Evolutionary conservation across 2,113 vertebrate genomes (phyloP), one percentile per base, ranked within the genome.

Genomic region (Stigmatopora nigra): DNA sequence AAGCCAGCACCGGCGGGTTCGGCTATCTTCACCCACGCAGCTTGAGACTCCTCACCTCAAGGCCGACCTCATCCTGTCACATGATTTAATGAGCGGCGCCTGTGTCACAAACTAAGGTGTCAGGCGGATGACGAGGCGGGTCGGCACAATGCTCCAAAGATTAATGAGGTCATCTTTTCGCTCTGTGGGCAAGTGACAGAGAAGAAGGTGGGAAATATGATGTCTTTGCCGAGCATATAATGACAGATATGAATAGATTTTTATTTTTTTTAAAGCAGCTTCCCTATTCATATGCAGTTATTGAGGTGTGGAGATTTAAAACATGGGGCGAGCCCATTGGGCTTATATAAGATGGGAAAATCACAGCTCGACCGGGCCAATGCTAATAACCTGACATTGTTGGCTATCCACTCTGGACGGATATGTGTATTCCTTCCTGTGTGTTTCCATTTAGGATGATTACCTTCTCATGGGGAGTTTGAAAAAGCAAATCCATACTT

Each of bases 11-110:
- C 48, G 56, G 66, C 16, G 67, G 69, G 61, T 82, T 84, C 22
- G 3, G 53, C 22, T 87, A 87, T 88, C 87, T 78, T 71, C 70
- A 57, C 73, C 41, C 67, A 47, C 77, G 47, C 87, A 87, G 83
- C 81, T 80, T 81, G 82, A 81, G 77, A 78, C 75, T 68, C 71
- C 70, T 80, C 49, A 75, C 78, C 75, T 78, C 79, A 55, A 45
- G 16, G 62, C 70, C 83, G 85, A 88, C 85, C 86, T 87, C 83
- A 84, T 85, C 87, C 85, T 86, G 83, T 86, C 87, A 80, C 62
- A 82, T 82, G 80, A 83, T 87, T 84, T 85, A 87, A 87, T 84
- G 85, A 87, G 85, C 63, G 13, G 72, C 61, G 76, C 70, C 22
- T 2, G 70, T 79, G 83, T 88, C 82, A 84, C 78, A 79, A 78